Evolutionary conservation across 2,797 vertebrate species (phyloP).

Genomic region (Sebastes trivittatus): DNA sequence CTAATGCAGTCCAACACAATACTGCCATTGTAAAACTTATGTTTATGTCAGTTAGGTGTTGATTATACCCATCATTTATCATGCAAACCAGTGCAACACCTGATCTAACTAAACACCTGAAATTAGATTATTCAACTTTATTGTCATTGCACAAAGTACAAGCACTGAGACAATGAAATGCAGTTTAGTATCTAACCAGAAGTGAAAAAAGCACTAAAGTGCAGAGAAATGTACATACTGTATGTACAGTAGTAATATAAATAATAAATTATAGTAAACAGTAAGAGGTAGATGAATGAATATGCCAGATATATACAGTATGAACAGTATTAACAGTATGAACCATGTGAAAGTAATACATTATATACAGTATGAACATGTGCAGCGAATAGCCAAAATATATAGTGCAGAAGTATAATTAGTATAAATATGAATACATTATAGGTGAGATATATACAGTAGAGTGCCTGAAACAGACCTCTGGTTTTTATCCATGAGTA

Average conservation of each 20-base stretch:
- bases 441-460: too few species aligned
- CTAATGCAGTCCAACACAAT: background rate
- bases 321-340: background rate
- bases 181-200: background rate
- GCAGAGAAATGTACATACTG: background rate
- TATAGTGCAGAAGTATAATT: background rate
- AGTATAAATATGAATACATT: background rate
- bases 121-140: background rate
- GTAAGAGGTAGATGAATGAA: background rate
- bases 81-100: background rate
- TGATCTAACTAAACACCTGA: background rate
- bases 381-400: background rate
- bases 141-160: background rate
- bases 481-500: accelerated
- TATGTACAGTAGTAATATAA: background rate
- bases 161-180: background rate
- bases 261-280: background rate
- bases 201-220: background rate
- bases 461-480: too few species aligned
- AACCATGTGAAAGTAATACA: too few species aligned
- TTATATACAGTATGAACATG: background rate
- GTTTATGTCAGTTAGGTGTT: background rate
- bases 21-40: background rate
- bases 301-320: background rate
- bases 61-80: background rate